Evolutionary conservation across 1,140 invertebrate genomes (phyloP).

Genomic region (Heliconius hermathena): DNA sequence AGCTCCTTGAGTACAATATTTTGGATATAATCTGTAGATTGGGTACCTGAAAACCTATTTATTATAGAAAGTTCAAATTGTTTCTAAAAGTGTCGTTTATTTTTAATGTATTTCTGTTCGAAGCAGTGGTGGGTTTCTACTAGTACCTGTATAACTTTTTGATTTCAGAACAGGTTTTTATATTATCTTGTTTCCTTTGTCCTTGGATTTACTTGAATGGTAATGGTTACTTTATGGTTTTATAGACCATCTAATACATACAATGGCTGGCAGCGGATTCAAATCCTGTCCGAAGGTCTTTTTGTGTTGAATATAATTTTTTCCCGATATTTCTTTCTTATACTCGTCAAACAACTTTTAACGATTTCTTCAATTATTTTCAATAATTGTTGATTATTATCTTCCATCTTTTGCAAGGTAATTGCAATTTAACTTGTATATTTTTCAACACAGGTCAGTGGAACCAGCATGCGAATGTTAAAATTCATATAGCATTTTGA

Average conservation of each 20-base stretch:
- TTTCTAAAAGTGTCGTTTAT: not conserved
- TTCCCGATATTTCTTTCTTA: not conserved
- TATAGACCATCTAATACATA: not conserved
- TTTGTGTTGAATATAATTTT: not conserved
- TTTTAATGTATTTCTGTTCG: not conserved
- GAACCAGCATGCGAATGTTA: slow-evolving; percentile 11
- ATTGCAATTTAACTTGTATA: slow-evolving; percentile 21
- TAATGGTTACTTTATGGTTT: not conserved
- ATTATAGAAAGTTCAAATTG: not conserved
- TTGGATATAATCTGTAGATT: too few species aligned
- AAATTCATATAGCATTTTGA: slow-evolving; percentile 13
- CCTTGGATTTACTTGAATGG: not conserved
- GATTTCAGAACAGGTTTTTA: slow-evolving; percentile 11
- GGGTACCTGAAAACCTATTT: too few species aligned
- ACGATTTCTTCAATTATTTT: slow-evolving; percentile 22
- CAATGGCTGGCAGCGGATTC: not conserved
- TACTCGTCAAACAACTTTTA: slow-evolving; percentile 17
- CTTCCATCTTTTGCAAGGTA: slow-evolving; percentile 10
- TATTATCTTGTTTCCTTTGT: not conserved
- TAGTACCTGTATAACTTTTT: not conserved
- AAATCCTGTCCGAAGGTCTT: not conserved
- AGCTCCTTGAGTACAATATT: too few species aligned
- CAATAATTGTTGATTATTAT: slow-evolving; percentile 21
- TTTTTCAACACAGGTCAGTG: slow-evolving; percentile 24
- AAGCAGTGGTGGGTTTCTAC: not conserved